A percentile compares a stretch with the other conserved stretches of the same genome.
Evolutionary conservation across 2,113 vertebrate species (phyloP).

Genomic region (Manacus vitellinus): DNA sequence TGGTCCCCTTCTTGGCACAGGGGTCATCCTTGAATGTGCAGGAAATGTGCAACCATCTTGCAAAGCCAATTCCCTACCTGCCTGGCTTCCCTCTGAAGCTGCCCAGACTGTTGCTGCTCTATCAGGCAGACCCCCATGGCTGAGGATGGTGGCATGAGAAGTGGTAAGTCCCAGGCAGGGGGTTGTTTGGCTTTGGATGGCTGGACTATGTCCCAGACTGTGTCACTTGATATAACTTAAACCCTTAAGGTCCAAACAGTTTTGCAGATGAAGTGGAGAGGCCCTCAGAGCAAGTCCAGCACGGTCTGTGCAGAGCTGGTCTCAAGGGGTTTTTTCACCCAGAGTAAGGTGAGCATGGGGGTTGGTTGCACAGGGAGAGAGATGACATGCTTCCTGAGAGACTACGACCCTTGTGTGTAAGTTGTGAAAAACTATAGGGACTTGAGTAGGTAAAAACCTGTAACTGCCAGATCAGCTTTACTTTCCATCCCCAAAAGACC

Average conservation of each 20-base stretch:
- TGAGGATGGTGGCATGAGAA: not conserved
- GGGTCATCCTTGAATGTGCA: rapidly evolving
- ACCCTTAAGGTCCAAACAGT: no score
- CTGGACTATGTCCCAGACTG: not conserved
- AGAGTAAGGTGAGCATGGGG: not conserved
- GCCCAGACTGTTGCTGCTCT: not conserved
- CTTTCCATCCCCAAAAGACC: not conserved
- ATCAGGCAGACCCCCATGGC: rapidly evolving
- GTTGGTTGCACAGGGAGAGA: not conserved
- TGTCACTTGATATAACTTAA: not conserved
- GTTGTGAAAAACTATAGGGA: not conserved
- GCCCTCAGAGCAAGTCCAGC: not conserved
- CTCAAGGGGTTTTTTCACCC: not conserved
- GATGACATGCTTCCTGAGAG: not conserved
- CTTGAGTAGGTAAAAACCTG: not conserved
- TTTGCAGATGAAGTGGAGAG: not conserved
- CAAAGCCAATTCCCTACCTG: not conserved
- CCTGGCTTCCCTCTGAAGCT: not conserved
- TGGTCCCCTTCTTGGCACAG: rapidly evolving
- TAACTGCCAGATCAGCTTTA: not conserved
- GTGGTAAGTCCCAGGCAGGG: rapidly evolving
- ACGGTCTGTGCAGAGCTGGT: not conserved
- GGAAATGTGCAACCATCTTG: not conserved
- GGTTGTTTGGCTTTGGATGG: not conserved
- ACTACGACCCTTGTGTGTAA: rapidly evolving